A percentile compares a stretch with the other conserved stretches of the same genome.
phyloP scores from a whole-genome alignment of 2,113 vertebrate genomes.

The Lagopus leucura region DNA sequence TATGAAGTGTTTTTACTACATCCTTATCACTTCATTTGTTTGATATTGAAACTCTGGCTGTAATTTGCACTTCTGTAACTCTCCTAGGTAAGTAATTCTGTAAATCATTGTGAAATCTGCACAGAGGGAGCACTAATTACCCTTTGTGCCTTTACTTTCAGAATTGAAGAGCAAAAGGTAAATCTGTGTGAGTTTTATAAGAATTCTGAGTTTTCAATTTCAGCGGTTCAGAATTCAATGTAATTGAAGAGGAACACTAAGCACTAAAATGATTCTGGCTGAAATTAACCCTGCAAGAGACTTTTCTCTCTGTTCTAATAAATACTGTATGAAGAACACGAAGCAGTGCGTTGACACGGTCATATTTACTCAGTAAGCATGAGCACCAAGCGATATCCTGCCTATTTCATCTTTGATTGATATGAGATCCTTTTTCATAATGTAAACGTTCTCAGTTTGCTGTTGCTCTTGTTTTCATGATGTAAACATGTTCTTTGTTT shows the following conservation, averaged over 20 bases:
- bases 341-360: constrained; percentile 70
- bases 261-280: constrained; percentile 13
- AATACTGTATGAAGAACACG: constrained; percentile 76
- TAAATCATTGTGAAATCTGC: constrained; percentile 39
- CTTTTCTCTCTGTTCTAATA: constrained; percentile 56
- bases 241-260: not conserved
- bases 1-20: not conserved
- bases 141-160: constrained; percentile 14
- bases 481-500: constrained; percentile 49
- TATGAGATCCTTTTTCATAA: constrained; percentile 25
- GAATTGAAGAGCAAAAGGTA: constrained; percentile 15
- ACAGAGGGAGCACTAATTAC: constrained; percentile 13
- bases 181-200: constrained; percentile 38
- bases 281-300: constrained; percentile 61
- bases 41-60: not conserved
- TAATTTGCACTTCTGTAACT: not conserved
- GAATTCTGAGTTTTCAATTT: constrained; percentile 34
- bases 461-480: constrained; percentile 5
- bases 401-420: constrained; percentile 37
- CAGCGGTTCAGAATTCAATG: not conserved
- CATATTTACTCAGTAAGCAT: constrained; percentile 81
- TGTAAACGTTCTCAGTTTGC: constrained; percentile 21
- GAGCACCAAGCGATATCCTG: constrained; percentile 64
- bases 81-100: constrained; percentile 10
- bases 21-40: not conserved